Conservation (phyloP, 2,113 vertebrate species). For the Sinocyclocheilus anshuiensis region DNA sequence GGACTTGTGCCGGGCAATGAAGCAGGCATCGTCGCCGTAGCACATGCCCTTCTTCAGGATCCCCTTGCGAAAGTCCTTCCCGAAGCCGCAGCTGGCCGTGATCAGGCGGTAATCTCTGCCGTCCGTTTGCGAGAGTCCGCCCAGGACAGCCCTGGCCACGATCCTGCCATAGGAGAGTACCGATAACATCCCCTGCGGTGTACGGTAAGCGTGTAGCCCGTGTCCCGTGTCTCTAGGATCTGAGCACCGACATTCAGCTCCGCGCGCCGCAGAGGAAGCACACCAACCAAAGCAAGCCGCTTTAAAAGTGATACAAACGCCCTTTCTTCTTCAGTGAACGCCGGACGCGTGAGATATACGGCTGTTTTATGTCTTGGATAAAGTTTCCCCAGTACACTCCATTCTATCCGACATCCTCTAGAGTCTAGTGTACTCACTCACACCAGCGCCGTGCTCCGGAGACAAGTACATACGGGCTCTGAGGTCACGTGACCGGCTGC, state of each 20-base stretch:
- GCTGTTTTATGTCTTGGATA: slow-evolving; percentile 55
- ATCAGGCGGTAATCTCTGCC: slow-evolving; percentile 93
- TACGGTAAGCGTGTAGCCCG: slow-evolving; percentile 15
- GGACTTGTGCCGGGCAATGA: slow-evolving; percentile 87
- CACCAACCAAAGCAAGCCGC: background rate
- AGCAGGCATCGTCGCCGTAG: slow-evolving; percentile 97
- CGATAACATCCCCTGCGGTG: slow-evolving; percentile 85
- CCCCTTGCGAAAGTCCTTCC: slow-evolving; percentile 99
- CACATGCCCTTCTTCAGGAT: slow-evolving; percentile 98
- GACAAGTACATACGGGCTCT: slow-evolving; percentile 31
- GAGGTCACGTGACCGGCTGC: slow-evolving; percentile 32
- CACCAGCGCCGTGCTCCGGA: slow-evolving; percentile 5
- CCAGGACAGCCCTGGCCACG: slow-evolving; percentile 95
- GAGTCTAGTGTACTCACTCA: slow-evolving; percentile 26
- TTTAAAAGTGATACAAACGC: background rate
- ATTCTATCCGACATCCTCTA: slow-evolving; percentile 20
- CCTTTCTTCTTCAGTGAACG: background rate
- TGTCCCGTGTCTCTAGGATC: slow-evolving; percentile 40
- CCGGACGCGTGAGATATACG: background rate
- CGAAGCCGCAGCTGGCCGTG: slow-evolving; percentile 95
- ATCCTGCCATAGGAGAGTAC: slow-evolving; percentile 96
- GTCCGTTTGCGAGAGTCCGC: slow-evolving; percentile 95
- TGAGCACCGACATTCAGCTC: slow-evolving; percentile 43
- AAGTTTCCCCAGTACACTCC: slow-evolving; percentile 62
- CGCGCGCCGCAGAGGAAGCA: background rate